Conservation (phyloP, 2,113 vertebrate species). For the Lasiurus cinereus region DNA sequence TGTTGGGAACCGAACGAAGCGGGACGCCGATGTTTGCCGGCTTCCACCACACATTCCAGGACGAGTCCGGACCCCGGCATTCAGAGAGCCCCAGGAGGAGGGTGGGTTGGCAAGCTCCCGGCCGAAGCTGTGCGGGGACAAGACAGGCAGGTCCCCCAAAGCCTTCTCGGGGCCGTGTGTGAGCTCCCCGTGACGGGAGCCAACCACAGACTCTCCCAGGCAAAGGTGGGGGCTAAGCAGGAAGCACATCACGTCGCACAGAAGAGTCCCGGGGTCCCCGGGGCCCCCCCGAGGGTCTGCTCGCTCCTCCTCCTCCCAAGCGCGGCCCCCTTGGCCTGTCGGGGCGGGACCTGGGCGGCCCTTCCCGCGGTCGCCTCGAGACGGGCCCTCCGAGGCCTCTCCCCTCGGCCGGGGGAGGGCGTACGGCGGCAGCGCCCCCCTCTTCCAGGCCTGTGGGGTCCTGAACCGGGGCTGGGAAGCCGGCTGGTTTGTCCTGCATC, state of each 20-base stretch:
- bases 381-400: accelerated
- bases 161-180: not conserved
- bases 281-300: not conserved
- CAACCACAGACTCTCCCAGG: not conserved
- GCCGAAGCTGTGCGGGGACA: accelerated
- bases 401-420: no score
- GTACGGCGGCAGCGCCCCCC: no score
- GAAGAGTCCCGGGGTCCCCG: accelerated
- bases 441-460: not conserved
- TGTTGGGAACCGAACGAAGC: not conserved
- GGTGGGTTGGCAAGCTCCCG: not conserved
- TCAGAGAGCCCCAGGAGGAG: not conserved
- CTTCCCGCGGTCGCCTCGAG: not conserved
- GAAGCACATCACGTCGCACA: accelerated
- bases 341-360: not conserved
- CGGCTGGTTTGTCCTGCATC: not conserved
- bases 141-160: not conserved
- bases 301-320: accelerated
- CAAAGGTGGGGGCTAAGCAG: not conserved
- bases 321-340: not conserved
- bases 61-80: not conserved
- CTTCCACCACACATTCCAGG: not conserved
- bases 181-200: not conserved
- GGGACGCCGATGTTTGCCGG: accelerated
- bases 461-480: not conserved